Conservation (phyloP, 2,797 vertebrate species). For the Hoplostethus atlanticus region DNA sequence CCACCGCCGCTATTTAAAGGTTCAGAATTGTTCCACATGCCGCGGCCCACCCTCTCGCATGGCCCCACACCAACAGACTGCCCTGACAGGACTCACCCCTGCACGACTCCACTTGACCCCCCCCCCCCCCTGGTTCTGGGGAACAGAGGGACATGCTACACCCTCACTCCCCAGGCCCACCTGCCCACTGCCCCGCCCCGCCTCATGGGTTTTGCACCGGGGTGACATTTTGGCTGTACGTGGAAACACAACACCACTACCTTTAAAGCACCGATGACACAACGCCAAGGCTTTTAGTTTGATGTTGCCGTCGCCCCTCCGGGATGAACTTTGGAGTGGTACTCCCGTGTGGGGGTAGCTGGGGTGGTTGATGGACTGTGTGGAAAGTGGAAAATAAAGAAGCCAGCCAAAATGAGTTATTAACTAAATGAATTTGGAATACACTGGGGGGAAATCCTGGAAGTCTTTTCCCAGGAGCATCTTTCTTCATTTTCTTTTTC, state of each 20-base stretch:
- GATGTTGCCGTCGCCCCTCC: conserved; percentile 14
- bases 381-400: neutral
- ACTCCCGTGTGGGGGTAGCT: neutral
- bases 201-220: conserved; percentile 40
- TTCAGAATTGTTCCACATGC: conserved; percentile 75
- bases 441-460: neutral
- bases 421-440: neutral
- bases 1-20: conserved; percentile 78
- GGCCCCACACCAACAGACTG: conserved; percentile 55
- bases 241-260: conserved; percentile 69
- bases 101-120: conserved; percentile 61
- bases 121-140: conserved; percentile 33
- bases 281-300: conserved; percentile 33
- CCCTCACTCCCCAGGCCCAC: conserved; percentile 3
- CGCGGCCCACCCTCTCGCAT: conserved; percentile 59
- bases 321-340: neutral
- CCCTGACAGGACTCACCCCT: neutral
- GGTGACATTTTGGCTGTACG: conserved; percentile 54
- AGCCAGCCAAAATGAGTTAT: too few species aligned
- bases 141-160: conserved; percentile 44
- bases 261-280: conserved; percentile 61
- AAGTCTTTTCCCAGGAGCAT: neutral
- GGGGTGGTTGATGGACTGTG: conserved; percentile 11
- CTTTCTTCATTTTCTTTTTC: too few species aligned
- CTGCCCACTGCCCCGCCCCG: conserved; percentile 34